Evolutionary conservation across 2,797 vertebrate species (phyloP).

Genomic region (Garrulus glandarius): DNA sequence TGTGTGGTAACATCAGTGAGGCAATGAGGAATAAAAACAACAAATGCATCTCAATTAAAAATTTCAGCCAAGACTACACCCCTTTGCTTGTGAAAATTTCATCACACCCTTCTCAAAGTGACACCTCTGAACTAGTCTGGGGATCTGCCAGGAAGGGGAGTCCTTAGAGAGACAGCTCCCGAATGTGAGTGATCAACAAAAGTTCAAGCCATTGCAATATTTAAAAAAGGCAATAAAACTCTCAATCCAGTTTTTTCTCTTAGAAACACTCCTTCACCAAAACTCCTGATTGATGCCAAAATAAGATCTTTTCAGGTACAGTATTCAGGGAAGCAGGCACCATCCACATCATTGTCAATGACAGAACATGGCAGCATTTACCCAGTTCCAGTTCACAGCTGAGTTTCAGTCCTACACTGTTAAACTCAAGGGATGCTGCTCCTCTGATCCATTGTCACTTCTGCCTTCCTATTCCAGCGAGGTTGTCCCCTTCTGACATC

Average conservation of each 20-base stretch:
- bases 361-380: not conserved
- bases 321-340: not conserved
- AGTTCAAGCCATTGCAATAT: not conserved
- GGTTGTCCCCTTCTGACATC: not conserved
- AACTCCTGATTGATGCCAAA: not conserved
- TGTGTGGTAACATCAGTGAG: not conserved
- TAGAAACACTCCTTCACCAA: not conserved
- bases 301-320: not conserved
- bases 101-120: not conserved
- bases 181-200: not conserved
- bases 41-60: not conserved
- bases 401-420: not conserved
- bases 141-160: not conserved
- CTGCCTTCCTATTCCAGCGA: rapidly evolving
- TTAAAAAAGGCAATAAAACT: not conserved
- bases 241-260: not conserved
- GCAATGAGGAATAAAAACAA: not conserved
- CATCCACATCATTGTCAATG: not conserved
- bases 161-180: not conserved
- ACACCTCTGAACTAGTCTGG: not conserved
- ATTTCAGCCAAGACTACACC: not conserved
- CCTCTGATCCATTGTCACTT: not conserved
- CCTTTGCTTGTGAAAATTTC: not conserved
- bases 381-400: not conserved
- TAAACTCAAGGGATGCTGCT: not conserved